Evolutionary conservation across 2,888 invertebrate genomes (phyloP), one percentile per base, ranked within the genome.

Genomic region (Mesoligia furuncula): DNA sequence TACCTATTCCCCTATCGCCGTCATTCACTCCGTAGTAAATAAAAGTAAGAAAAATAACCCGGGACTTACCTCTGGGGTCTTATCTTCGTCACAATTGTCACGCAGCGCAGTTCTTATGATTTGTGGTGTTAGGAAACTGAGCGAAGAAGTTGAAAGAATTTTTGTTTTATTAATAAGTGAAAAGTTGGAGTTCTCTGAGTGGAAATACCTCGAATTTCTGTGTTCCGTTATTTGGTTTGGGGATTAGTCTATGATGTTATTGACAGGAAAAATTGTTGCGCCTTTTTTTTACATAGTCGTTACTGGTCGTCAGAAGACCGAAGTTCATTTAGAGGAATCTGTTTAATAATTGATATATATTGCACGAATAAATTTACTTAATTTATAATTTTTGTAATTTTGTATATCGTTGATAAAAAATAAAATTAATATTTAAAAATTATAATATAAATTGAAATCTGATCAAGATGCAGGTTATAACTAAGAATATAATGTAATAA

Each of bases 391-490:
- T 36, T 36, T 36, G 6, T 36, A 36, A 36, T 36, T 7, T 36
- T 36, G 36, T 36, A 7, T 36, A 36, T 4, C 5, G 36, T 36
- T 36, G 36, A 4, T 36, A 36, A 36, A 36, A 36, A 36, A 36
- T 90, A 92, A 95, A 65, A 93, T 92, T 94, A 94, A 95, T 94
- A 95, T 94, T 94, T 95, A 39, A 95, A 93, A 93, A 89, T 95
- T 93, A 85, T 57, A 59, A 92, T 70, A 76, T 79, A 78, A 95
- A 97, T 93, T 96, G 97, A 97, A 97, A 96, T 97, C 97, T 98
- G 97, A 97, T 98, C 97, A 97, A 97, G 97, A 97, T 98, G 97
- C 96, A 98, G 97, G 97, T 96, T 95, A 97, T 97, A 95, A 92
- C 96, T 96, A 97, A 97, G 97, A 95, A 95, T 95, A 95, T 94